Evolutionary conservation across 2,797 vertebrate species (phyloP).

Genomic region (Sebastolobus alascanus): DNA sequence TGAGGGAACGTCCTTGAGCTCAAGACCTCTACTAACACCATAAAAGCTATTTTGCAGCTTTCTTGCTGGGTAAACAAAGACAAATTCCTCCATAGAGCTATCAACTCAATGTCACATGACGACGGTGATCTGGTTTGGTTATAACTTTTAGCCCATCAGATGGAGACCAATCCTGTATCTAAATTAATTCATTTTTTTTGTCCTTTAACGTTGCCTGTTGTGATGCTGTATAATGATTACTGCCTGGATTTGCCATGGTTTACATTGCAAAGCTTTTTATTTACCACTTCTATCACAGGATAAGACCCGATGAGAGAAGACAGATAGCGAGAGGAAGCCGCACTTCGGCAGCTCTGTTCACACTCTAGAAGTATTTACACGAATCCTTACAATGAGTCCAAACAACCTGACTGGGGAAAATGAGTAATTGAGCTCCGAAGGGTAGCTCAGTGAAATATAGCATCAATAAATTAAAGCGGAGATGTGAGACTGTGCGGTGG

Average conservation of each 20-base stretch:
- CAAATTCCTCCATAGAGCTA: conserved; percentile 35
- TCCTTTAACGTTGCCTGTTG: background rate
- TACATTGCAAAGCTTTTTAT: conserved; percentile 47
- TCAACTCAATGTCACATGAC: conserved; percentile 25
- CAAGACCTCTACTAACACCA: conserved; percentile 29
- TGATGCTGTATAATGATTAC: conserved; percentile 44
- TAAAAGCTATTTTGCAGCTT: conserved; percentile 38
- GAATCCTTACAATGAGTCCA: conserved; percentile 66
- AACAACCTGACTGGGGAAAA: conserved; percentile 68
- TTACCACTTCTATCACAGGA: conserved; percentile 31
- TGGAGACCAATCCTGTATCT: conserved; percentile 5
- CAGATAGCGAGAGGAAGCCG: conserved; percentile 57
- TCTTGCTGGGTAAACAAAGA: conserved; percentile 47
- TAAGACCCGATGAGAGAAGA: conserved; percentile 47
- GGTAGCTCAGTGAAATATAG: conserved; percentile 51
- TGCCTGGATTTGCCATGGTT: conserved; percentile 47
- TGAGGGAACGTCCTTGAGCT: conserved; percentile 51
- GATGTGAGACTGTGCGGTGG: background rate
- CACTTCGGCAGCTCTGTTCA: conserved; percentile 72
- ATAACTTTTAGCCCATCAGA: conserved; percentile 3
- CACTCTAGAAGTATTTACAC: conserved; percentile 75
- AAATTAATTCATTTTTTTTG: background rate
- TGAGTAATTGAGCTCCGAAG: conserved; percentile 57
- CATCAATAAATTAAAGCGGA: conserved; percentile 25
- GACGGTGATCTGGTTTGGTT: no score